Conservation (phyloP, 2,797 vertebrate genomes). For the Eremophila alpestris region DNA sequence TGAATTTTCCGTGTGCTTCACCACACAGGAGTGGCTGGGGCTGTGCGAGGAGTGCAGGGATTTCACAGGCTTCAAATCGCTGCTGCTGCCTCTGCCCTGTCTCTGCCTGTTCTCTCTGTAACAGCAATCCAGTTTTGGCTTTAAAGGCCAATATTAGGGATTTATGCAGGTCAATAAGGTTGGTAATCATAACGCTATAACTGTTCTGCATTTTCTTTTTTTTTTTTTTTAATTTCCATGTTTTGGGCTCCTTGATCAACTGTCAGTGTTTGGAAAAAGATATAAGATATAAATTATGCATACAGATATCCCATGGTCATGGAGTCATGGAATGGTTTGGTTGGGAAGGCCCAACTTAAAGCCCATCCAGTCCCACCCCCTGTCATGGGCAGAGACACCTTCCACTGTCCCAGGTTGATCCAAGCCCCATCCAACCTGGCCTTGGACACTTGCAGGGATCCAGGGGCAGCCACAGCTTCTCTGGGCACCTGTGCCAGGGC, state of each 20-base stretch:
- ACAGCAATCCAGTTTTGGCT: accelerated
- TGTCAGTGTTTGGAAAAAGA: neutral
- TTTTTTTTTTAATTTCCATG: neutral
- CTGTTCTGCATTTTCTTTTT: accelerated
- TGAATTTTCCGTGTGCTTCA: neutral
- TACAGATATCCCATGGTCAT: too few species aligned
- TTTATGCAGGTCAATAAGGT: neutral
- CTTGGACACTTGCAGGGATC: neutral
- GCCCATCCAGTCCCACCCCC: accelerated
- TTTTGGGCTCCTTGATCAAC: neutral
- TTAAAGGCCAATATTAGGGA: neutral
- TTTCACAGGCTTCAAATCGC: neutral
- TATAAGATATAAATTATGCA: neutral
- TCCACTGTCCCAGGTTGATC: accelerated
- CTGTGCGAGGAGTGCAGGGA: neutral
- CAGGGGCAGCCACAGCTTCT: neutral
- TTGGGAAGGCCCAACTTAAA: neutral
- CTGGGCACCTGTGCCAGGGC: neutral
- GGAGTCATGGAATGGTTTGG: neutral
- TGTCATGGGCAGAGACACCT: neutral
- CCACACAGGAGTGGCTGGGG: accelerated
- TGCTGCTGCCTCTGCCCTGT: neutral
- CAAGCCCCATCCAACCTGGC: accelerated
- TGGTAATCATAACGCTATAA: accelerated
- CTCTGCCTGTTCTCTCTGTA: neutral